Conservation (phyloP, 2,888 invertebrate genomes). For the Tetramorium bicarinatum region DNA sequence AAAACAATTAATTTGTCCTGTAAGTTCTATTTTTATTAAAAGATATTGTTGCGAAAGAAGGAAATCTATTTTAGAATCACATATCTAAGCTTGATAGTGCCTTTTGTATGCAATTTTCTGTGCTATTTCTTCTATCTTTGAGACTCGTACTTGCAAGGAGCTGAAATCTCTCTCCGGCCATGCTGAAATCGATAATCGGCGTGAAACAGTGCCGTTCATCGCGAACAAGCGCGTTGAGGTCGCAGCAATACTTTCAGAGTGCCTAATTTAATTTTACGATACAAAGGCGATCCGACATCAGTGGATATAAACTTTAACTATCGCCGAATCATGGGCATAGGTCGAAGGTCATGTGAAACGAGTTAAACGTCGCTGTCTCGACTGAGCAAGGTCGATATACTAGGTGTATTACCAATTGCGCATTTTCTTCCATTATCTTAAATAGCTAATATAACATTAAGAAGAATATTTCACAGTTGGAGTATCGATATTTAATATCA, state of each 20-base stretch:
- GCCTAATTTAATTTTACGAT: constrained; percentile 52
- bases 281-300: constrained; percentile 25
- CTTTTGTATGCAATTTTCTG: not conserved
- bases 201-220: constrained; percentile 47
- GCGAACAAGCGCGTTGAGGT: constrained; percentile 38
- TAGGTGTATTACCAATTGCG: not conserved
- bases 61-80: not conserved
- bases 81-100: not conserved
- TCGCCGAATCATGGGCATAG: constrained; percentile 48
- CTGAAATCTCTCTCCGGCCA: constrained; percentile 30
- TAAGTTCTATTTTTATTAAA: not conserved
- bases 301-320: constrained; percentile 45
- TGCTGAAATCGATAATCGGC: constrained; percentile 44
- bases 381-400: constrained; percentile 63
- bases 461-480: not conserved
- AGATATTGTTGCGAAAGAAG: not conserved
- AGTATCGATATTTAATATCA: not conserved
- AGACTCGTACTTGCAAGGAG: constrained; percentile 15
- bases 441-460: not conserved
- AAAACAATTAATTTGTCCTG: not conserved
- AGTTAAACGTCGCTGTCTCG: constrained; percentile 20
- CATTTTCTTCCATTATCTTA: not conserved
- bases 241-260: constrained; percentile 31
- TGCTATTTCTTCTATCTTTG: constrained; percentile 21
- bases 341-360: constrained; percentile 65